Evolutionary conservation across 2,888 invertebrate genomes (phyloP).

Genomic region (Phanerotoma sp.): DNA sequence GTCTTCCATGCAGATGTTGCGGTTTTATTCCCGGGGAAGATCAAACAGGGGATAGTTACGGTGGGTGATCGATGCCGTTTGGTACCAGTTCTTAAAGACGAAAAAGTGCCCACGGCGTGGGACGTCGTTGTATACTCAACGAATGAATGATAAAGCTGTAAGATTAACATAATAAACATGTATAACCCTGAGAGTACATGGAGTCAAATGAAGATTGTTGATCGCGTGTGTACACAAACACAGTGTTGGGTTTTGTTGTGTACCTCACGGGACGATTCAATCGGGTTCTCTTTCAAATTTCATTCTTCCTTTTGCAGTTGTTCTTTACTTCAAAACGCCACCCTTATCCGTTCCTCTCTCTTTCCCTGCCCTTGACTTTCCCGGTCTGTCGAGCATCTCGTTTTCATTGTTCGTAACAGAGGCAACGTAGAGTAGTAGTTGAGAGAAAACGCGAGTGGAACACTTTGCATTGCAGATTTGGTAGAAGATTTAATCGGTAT

Average conservation of each 20-base stretch:
- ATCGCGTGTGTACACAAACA: slow-evolving; percentile 5
- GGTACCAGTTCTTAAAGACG: slow-evolving; percentile 21
- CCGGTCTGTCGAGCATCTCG: slow-evolving; percentile 11
- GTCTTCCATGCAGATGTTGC: slow-evolving; percentile 18
- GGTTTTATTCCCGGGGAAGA: slow-evolving; percentile 11
- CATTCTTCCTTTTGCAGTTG: not conserved
- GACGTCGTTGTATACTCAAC: slow-evolving; percentile 9
- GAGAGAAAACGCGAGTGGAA: slow-evolving; percentile 2
- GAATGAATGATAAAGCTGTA: slow-evolving; percentile 26
- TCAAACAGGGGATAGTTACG: slow-evolving; percentile 37
- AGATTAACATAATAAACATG: slow-evolving; percentile 38
- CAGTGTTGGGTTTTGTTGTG: not conserved
- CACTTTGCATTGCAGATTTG: slow-evolving; percentile 25
- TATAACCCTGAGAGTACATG: slow-evolving; percentile 8
- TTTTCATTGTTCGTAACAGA: slow-evolving; percentile 16
- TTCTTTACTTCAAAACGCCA: slow-evolving; percentile 8
- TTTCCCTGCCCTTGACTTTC: slow-evolving; percentile 12
- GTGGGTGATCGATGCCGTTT: slow-evolving; percentile 39
- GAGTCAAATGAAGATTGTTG: slow-evolving; percentile 5
- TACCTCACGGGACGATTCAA: slow-evolving; percentile 17
- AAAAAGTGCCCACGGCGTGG: slow-evolving; percentile 24
- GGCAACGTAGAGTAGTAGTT: not conserved
- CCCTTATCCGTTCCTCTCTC: slow-evolving; percentile 9
- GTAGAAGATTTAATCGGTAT: slow-evolving; percentile 22
- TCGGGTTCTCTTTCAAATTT: slow-evolving; percentile 4